Evolutionary conservation across 2,888 invertebrate species (phyloP), one percentile per base, ranked within the genome.

Genomic region (Lasioglossum zephyrum): DNA sequence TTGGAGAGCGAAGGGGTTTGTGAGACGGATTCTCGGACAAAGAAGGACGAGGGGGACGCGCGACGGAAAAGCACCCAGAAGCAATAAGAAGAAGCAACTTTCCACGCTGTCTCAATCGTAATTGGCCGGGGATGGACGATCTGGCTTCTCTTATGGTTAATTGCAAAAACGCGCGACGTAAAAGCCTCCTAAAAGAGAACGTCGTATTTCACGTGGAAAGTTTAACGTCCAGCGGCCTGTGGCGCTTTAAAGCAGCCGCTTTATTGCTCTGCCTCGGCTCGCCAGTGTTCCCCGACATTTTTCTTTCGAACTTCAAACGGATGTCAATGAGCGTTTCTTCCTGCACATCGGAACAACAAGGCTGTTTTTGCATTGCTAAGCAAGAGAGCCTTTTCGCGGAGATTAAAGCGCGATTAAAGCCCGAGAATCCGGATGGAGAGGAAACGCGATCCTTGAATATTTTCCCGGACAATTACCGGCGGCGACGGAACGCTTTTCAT

Each of bases 381-480:
- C 31, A 0, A 41, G 53, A 63, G 57, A 74, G 22, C 36, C 66
- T 49, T 13, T 39, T 60, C 69, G 73, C 70, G 5, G 60, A 81
- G 81, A 73, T 85, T 84, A 74, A 84, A 81, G 49, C 78, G 11
- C 44, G 36, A 47, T 69, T 69, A 49, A 69, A 53, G 72, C 26
- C 16, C 39, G 73, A 11, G 63, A 4, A 78, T 3, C 44, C 70
- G 11, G 70, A n/a, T 3, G 11, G 47, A 39, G 47, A 41, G n/a
- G 31, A 47, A 18, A 47, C n/a, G 39, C 57, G 63, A 86, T 82
- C 70, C 75, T 81, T 76, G 82, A 80, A 87, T 84, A 86, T 85
- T 86, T 88, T 74, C 72, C 66, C 75, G 86, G 77, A 74, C 89
- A 90, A 90, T 90, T 90, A 87, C 69, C 80, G 36, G 16, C 73